Evolutionary conservation across 1,140 invertebrate genomes (phyloP).

Genomic region (Drosophila orena): DNA sequence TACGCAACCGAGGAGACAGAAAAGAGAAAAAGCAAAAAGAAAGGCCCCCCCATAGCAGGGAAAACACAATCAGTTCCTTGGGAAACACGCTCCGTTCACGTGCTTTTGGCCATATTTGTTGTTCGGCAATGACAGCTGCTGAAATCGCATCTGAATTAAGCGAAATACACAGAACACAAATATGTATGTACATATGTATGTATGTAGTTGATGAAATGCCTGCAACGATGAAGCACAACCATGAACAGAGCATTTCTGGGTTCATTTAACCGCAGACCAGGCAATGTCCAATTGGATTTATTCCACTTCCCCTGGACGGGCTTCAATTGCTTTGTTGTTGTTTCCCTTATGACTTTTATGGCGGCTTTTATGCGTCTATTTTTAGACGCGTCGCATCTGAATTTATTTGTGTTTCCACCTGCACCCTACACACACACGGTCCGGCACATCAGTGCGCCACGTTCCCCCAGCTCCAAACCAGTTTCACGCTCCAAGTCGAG

Average conservation of each 20-base stretch:
- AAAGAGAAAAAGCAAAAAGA: too few species aligned
- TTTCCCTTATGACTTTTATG: slow-evolving; percentile 39
- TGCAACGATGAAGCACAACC: slow-evolving; percentile 25
- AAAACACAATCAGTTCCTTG: slow-evolving; percentile 11
- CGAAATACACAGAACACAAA: slow-evolving; percentile 17
- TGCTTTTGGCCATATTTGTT: slow-evolving; percentile 35
- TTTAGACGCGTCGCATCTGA: slow-evolving; percentile 43
- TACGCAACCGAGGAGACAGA: not conserved
- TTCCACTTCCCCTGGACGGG: slow-evolving; percentile 19
- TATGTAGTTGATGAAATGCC: too few species aligned
- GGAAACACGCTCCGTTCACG: slow-evolving; percentile 66
- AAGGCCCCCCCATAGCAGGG: slow-evolving; percentile 47
- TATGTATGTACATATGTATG: too few species aligned
- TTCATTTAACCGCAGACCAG: slow-evolving; percentile 13
- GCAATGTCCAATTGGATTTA: slow-evolving; percentile 50
- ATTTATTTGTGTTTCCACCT: slow-evolving; percentile 45
- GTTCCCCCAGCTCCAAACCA: not conserved
- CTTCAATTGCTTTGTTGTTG: slow-evolving; percentile 56
- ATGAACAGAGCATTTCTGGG: slow-evolving; percentile 18
- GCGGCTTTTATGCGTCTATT: slow-evolving; percentile 42
- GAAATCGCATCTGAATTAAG: slow-evolving; percentile 58
- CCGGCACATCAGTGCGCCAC: slow-evolving; percentile 21
- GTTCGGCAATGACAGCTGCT: slow-evolving; percentile 30
- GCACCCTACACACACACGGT: slow-evolving; percentile 29
- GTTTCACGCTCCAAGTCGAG: slow-evolving; percentile 39